Evolutionary conservation across 2,797 vertebrate genomes (phyloP), one percentile per base, ranked within the genome.

Genomic region (Karalla daura): DNA sequence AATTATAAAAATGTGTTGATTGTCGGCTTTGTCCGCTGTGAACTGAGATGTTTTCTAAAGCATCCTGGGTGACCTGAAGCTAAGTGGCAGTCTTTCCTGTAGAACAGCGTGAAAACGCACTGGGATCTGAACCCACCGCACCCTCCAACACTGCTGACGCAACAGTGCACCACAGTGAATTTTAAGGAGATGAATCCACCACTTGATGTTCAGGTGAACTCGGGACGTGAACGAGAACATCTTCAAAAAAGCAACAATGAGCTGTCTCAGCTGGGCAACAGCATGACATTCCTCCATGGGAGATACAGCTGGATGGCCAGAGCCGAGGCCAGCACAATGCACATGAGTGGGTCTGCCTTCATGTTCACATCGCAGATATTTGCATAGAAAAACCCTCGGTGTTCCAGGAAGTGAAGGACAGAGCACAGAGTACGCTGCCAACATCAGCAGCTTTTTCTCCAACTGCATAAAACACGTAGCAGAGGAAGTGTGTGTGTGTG

Each of bases 381-480:
- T 51, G 28, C 39, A 66, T 3, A 69, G 7, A 43, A 47, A 61
- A 23, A 68, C 35, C 8, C 27, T 37, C 21, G 33, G 25, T 24
- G n/a, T 41, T 74, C 44, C 60, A 39, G 59, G 35, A 65, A 70
- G 53, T 28, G n/a, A 56, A 61, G 36, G 20, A 45, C 47, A 28
- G 24, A 50, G 21, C 9, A 20, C 30, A 55, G 33, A 35, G 24
- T 11, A 25, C 23, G 60, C 15, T 61, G 69, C 73, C 76, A 70
- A 75, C 41, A 67, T 40, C 53, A 66, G 43, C 64, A 52, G 45
- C 50, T 10, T 53, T 44, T 46, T 37, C 20, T 68, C 30, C 35
- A 17, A 18, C 7, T 21, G 28, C 7, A 17, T 39, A 53, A 47
- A 8, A 41, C 37, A 59, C 1, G 24, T 7, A 61, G 52, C 24